Conservation (phyloP, 2,888 invertebrate species). For the Chrysolina oricalcia region DNA sequence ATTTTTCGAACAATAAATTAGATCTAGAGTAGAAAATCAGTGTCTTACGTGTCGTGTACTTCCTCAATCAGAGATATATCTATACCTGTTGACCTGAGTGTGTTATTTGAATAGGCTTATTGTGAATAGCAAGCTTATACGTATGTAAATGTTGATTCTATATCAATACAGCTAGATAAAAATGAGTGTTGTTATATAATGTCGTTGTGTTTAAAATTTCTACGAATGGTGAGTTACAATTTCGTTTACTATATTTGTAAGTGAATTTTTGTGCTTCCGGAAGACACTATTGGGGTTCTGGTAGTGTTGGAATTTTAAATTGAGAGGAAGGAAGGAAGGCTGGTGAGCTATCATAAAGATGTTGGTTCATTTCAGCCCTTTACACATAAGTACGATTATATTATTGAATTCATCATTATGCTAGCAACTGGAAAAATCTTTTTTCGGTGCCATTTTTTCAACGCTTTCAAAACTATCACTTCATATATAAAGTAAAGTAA, state of each 20-base stretch:
- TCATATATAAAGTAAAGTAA: too few species aligned
- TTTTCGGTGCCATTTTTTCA: too few species aligned
- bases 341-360: too few species aligned
- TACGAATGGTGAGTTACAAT: constrained; percentile 70
- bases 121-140: background rate
- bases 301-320: too few species aligned
- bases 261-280: background rate
- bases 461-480: too few species aligned
- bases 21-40: background rate
- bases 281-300: too few species aligned
- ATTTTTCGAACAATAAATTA: background rate
- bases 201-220: constrained; percentile 69
- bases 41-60: constrained; percentile 13
- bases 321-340: too few species aligned
- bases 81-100: constrained; percentile 49
- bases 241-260: background rate
- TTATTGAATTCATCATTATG: too few species aligned
- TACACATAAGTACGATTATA: too few species aligned
- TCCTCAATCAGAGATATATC: constrained; percentile 1
- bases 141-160: background rate
- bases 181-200: constrained; percentile 57
- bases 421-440: background rate
- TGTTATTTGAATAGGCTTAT: background rate
- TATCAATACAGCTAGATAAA: constrained; percentile 19
- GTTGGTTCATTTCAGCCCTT: too few species aligned